phyloP scores from a whole-genome alignment of 2,888 invertebrate species.

The Volucella zonaria region DNA sequence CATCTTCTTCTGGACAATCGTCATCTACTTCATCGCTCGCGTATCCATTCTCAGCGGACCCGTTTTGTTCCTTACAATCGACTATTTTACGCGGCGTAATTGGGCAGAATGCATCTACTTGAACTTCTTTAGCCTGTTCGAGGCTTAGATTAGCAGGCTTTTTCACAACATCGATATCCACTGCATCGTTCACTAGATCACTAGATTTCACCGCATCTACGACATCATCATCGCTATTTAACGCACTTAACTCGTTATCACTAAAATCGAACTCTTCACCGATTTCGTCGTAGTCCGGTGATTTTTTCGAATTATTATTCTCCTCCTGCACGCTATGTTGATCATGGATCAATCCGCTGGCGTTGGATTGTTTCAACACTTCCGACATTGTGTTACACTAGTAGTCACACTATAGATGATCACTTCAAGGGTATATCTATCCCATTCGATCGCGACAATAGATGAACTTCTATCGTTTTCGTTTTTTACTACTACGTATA shows the following conservation, averaged over 20 bases:
- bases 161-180: slow-evolving; percentile 32
- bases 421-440: slow-evolving; percentile 9
- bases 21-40: slow-evolving; percentile 70
- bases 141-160: slow-evolving; percentile 51
- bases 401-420: slow-evolving; percentile 11
- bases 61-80: slow-evolving; percentile 62
- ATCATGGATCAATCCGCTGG: slow-evolving; percentile 66
- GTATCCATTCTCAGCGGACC: slow-evolving; percentile 47
- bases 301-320: slow-evolving; percentile 56
- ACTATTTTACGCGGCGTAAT: slow-evolving; percentile 75
- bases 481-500: neutral
- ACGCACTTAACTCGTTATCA: slow-evolving; percentile 78
- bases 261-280: slow-evolving; percentile 79
- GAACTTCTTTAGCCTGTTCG: slow-evolving; percentile 40
- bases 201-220: slow-evolving; percentile 35
- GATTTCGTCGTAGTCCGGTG: slow-evolving; percentile 77
- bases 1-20: slow-evolving; percentile 76
- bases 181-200: slow-evolving; percentile 36
- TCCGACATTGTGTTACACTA: slow-evolving; percentile 62
- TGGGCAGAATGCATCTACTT: slow-evolving; percentile 71
- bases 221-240: slow-evolving; percentile 67
- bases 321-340: slow-evolving; percentile 28
- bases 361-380: slow-evolving; percentile 65
- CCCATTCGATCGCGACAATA: slow-evolving; percentile 46
- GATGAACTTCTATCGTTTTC: neutral